phyloP scores from a whole-genome alignment of 2,888 invertebrate genomes.

The Desoria tigrina region DNA sequence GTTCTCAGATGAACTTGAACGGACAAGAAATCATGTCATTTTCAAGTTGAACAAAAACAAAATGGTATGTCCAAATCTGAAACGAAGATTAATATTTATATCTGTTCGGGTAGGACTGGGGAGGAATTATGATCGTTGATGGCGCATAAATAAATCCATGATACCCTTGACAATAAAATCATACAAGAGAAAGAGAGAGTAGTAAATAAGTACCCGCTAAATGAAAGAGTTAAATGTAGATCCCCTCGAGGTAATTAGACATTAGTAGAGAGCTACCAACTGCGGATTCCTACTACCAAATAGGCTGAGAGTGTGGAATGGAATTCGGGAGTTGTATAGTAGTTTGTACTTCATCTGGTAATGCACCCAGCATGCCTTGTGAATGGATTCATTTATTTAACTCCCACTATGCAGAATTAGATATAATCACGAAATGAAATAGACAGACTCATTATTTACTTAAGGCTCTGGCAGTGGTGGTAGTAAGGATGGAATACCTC shows the following conservation, averaged over 20 bases:
- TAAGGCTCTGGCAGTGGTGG: too few relatives aligned
- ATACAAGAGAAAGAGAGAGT: too few relatives aligned
- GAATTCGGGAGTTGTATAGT: not conserved
- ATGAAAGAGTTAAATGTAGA: slow-evolving; percentile 15
- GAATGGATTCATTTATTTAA: slow-evolving; percentile 5
- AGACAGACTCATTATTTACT: slow-evolving; percentile 19
- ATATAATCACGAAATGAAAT: slow-evolving; percentile 4
- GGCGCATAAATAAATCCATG: not conserved
- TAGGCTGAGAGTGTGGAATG: not conserved
- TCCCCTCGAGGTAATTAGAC: slow-evolving; percentile 21
- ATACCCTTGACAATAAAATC: not conserved
- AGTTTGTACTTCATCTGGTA: not conserved
- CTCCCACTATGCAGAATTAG: slow-evolving; percentile 5
- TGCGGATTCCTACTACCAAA: not conserved
- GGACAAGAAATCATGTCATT: too few relatives aligned
- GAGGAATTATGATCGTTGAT: slow-evolving; percentile 1
- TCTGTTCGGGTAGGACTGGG: too few relatives aligned
- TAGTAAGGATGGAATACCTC: slow-evolving; percentile 10
- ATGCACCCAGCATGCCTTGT: not conserved
- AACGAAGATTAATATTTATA: too few relatives aligned
- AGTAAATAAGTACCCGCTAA: slow-evolving; percentile 4
- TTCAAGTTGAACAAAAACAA: too few relatives aligned
- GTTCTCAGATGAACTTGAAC: too few relatives aligned
- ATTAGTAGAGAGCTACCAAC: slow-evolving; percentile 19
- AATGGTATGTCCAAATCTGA: too few relatives aligned